Evolutionary conservation across 2,888 invertebrate species (phyloP).

Genomic region (Stictocephala bisonia): DNA sequence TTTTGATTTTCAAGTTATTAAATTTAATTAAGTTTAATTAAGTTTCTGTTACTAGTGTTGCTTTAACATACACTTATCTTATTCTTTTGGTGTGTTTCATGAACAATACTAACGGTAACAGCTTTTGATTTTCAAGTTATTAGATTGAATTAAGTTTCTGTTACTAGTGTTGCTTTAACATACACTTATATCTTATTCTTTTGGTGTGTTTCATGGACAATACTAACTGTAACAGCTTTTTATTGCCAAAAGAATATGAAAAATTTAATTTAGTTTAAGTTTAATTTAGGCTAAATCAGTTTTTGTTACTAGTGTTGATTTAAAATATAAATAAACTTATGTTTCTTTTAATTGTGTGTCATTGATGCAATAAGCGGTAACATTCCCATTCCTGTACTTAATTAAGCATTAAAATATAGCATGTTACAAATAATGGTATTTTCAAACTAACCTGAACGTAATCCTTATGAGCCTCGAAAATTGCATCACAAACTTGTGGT

Average conservation of each 20-base stretch:
- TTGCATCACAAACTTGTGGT: conserved; percentile 24
- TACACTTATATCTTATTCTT: too few species aligned
- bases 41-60: too few species aligned
- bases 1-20: conserved; percentile 2
- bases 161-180: too few species aligned
- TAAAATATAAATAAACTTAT: conserved; percentile 18
- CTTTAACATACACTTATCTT: too few species aligned
- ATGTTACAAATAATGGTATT: conserved; percentile 20
- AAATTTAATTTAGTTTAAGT: conserved; percentile 12
- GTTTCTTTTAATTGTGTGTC: conserved; percentile 13
- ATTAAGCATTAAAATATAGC: conserved; percentile 26
- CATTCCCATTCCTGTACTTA: not conserved
- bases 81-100: too few species aligned
- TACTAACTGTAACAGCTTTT: too few species aligned
- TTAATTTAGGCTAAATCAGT: not conserved
- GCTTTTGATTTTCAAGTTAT: too few species aligned
- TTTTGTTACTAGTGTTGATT: conserved; percentile 27
- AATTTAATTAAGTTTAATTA: not conserved
- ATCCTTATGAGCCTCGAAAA: conserved; percentile 8
- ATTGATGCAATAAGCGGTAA: conserved; percentile 5
- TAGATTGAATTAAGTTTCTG: not conserved
- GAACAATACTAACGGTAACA: too few species aligned
- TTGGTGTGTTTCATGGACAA: too few species aligned
- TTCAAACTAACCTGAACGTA: conserved; percentile 28
- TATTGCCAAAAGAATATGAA: too few species aligned